A percentile compares a stretch with the other conserved stretches of the same genome.
phyloP scores from a whole-genome alignment of 2,888 invertebrate species.

The Alentia gelatinosa region DNA sequence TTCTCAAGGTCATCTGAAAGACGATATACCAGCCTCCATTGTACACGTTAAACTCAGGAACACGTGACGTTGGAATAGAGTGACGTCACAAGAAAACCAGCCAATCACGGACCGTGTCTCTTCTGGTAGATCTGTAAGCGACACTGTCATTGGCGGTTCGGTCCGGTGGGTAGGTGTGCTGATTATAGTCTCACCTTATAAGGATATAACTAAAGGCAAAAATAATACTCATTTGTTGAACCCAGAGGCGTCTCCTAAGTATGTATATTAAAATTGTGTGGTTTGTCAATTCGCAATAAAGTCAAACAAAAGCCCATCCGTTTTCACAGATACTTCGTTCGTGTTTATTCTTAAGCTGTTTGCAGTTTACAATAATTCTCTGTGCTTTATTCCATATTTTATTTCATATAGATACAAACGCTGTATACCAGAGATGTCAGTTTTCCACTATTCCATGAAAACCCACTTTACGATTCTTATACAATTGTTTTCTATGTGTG shows the following conservation, averaged over 20 bases:
- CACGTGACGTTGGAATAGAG: neutral
- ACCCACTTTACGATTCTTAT: too few relatives aligned
- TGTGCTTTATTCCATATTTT: too few relatives aligned
- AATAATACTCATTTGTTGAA: constrained; percentile 42
- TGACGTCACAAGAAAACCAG: constrained; percentile 6
- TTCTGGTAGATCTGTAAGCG: neutral
- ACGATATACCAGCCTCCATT: neutral
- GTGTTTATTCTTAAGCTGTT: too few relatives aligned
- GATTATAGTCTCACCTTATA: constrained; percentile 9
- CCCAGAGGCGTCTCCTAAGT: neutral
- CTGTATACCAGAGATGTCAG: too few relatives aligned
- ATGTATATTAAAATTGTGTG: constrained; percentile 1
- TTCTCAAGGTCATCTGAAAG: neutral
- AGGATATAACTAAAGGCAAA: neutral
- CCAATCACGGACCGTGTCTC: neutral
- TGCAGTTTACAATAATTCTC: too few relatives aligned
- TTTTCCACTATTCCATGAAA: too few relatives aligned
- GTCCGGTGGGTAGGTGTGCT: neutral
- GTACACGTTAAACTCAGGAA: constrained; percentile 36
- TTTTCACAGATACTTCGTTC: too few relatives aligned
- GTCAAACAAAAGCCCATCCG: neutral
- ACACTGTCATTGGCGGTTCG: constrained; percentile 4
- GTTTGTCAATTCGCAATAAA: constrained; percentile 36
- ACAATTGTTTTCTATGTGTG: too few relatives aligned
- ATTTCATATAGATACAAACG: too few relatives aligned